Evolutionary conservation across 2,888 invertebrate species (phyloP), one percentile per base, ranked within the genome.

Genomic region (Lobophora halterata): DNA sequence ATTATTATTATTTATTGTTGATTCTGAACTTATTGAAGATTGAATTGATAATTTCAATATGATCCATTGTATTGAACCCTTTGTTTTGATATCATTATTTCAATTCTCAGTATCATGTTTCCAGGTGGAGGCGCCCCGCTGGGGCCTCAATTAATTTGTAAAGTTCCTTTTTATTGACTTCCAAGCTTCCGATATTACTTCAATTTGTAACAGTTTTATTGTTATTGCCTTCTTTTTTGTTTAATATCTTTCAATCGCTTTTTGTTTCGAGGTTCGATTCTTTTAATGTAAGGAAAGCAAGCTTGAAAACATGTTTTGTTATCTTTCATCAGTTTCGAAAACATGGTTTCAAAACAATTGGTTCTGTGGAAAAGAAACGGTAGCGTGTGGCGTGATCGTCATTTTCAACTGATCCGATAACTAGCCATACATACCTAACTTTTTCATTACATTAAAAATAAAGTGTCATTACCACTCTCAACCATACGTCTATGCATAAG

Each of bases 361-460:
- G 20, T 51, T 36, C 41, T 42, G 6, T 29, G 30, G 35, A 41
- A 43, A 32, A n/a, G n/a, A n/a, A n/a, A 17, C 18, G 12, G 54
- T 69, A 54, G 70, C 66, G 61, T 68, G 70, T 52, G 44, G 48
- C 41, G 38, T 52, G 59, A 46, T 68, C 66, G 68, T 71, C 67
- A n/a, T 66, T 62, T 73, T 72, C 58, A 54, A 69, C 63, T 62
- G 59, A 71, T 69, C 49, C 42, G 52, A 50, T 57, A 49, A 33
- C 37, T 26, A 47, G 35, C 46, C 37, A 38, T 23, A 41, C 37
- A 49, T 9, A 37, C 29, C 13, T 25, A 37, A 13, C n/a, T n/a
- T n/a, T n/a, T n/a, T n/a, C n/a, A n/a, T n/a, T n/a, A 13, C 21
- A 31, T 13, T 14, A 21, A n/a, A n/a, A n/a, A 4, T 10, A 6